Evolutionary conservation across 2,797 vertebrate genomes (phyloP).

Genomic region (Pangasius djambal): DNA sequence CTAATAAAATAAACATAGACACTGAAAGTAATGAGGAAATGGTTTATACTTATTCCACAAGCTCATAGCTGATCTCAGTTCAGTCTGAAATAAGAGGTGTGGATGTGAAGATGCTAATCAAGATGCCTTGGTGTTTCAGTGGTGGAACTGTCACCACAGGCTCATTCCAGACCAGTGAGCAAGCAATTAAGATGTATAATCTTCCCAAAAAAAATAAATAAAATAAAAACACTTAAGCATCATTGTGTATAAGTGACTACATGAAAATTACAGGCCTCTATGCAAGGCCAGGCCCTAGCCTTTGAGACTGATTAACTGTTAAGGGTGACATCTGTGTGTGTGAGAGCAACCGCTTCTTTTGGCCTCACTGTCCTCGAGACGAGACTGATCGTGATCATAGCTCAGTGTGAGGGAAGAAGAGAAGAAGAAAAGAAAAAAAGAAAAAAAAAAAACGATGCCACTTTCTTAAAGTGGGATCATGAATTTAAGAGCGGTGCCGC

Average conservation of each 20-base stretch:
- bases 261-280: slow-evolving; percentile 45
- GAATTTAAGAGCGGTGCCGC: slow-evolving; percentile 33
- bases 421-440: not conserved
- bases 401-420: not conserved
- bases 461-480: slow-evolving; percentile 5
- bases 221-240: not conserved
- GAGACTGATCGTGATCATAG: slow-evolving; percentile 6
- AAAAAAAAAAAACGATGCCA: not conserved
- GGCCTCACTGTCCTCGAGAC: not conserved
- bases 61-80: not conserved
- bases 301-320: slow-evolving; percentile 39
- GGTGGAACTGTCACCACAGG: not conserved
- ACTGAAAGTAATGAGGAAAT: not conserved
- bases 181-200: slow-evolving; percentile 32
- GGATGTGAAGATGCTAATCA: not conserved
- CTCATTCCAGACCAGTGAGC: slow-evolving; percentile 16
- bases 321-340: slow-evolving; percentile 8
- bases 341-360: slow-evolving; percentile 37
- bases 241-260: slow-evolving; percentile 17
- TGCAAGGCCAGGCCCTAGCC: slow-evolving; percentile 12
- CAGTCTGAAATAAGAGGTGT: not conserved
- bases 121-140: slow-evolving; percentile 8
- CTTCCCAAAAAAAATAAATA: not conserved
- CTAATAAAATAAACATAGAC: slow-evolving; percentile 14
- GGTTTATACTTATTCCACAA: not conserved